Conservation (phyloP, 2,888 invertebrate species). For the Pyrocoelia pectoralis region DNA sequence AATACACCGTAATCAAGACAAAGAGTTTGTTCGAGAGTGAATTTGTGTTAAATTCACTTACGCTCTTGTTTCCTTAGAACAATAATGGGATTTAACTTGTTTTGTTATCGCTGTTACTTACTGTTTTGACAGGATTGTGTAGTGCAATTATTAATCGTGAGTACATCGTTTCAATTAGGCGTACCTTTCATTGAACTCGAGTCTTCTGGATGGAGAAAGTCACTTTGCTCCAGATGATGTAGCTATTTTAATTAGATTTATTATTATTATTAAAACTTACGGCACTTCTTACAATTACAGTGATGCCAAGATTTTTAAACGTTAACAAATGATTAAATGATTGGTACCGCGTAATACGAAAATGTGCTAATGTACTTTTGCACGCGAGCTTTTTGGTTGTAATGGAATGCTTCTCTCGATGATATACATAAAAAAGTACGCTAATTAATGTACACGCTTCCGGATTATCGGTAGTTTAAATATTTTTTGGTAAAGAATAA, state of each 20-base stretch:
- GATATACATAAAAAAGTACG: not conserved
- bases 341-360: not conserved
- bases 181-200: conserved; percentile 31
- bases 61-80: conserved; percentile 22
- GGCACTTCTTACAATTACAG: conserved; percentile 11
- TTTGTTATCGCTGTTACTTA: conserved; percentile 11
- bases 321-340: conserved; percentile 8
- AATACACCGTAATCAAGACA: conserved; percentile 13
- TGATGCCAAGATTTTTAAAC: not conserved
- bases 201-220: conserved; percentile 26
- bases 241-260: conserved; percentile 28
- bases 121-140: conserved; percentile 20
- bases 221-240: conserved; percentile 28
- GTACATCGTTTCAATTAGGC: conserved; percentile 29
- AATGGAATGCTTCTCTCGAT: not conserved
- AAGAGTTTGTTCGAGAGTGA: conserved; percentile 17
- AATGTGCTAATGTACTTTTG: conserved; percentile 3
- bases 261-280: conserved; percentile 9
- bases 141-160: conserved; percentile 28
- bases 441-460: not conserved
- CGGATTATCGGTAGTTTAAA: not conserved
- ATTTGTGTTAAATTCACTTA: conserved; percentile 26
- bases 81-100: conserved; percentile 27
- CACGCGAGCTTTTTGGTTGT: conserved; percentile 14
- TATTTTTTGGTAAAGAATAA: not conserved